phyloP scores from a whole-genome alignment of 2,888 invertebrate genomes.

The Spilosoma lubricipeda region DNA sequence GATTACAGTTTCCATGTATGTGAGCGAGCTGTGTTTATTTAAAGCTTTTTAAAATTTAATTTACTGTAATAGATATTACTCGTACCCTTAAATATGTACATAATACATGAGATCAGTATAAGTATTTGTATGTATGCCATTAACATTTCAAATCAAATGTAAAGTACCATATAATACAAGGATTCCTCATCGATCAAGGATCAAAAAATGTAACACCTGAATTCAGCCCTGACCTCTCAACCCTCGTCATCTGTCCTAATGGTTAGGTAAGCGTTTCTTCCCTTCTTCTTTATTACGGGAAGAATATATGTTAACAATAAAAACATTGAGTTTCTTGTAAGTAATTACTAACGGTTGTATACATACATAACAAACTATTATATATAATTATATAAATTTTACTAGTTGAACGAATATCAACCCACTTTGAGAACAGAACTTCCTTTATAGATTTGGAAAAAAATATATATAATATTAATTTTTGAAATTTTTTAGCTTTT shows the following conservation, averaged over 20 bases:
- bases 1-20: too few relatives aligned
- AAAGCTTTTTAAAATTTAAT: too few relatives aligned
- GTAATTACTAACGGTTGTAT: constrained; percentile 30
- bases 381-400: constrained; percentile 2
- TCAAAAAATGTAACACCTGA: constrained; percentile 25
- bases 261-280: constrained; percentile 64
- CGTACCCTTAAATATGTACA: background rate
- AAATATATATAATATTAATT: too few relatives aligned
- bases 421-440: too few relatives aligned
- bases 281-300: too few relatives aligned
- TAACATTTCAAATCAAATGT: background rate
- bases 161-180: constrained; percentile 1
- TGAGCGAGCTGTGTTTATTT: background rate
- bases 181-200: constrained; percentile 14
- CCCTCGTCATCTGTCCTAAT: constrained; percentile 66
- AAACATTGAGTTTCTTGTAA: constrained; percentile 55
- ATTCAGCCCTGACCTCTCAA: constrained; percentile 52
- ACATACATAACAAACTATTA: background rate
- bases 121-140: background rate
- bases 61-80: background rate
- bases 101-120: too few relatives aligned
- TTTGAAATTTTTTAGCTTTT: too few relatives aligned
- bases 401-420: background rate
- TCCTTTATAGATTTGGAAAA: too few relatives aligned
- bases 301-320: constrained; percentile 64